phyloP scores from a whole-genome alignment of 2,888 invertebrate genomes.

The Cerastoderma edule region DNA sequence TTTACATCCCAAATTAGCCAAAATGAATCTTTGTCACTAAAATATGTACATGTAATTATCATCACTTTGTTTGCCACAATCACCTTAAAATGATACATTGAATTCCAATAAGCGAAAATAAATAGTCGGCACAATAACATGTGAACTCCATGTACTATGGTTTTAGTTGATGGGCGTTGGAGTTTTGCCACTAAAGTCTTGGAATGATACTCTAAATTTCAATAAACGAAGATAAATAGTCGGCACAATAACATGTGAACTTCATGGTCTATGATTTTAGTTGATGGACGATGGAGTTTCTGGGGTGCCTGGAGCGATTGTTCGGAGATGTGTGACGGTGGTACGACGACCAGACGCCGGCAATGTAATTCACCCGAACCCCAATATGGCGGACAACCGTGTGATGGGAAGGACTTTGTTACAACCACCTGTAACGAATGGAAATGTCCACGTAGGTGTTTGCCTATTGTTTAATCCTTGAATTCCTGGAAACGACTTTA shows the following conservation, averaged over 20 bases:
- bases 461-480: too few species aligned
- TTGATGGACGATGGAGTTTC: constrained; percentile 66
- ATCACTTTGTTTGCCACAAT: too few species aligned
- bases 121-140: too few species aligned
- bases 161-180: too few species aligned
- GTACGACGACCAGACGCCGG: constrained; percentile 52
- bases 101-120: too few species aligned
- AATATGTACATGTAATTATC: too few species aligned
- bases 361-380: constrained; percentile 57
- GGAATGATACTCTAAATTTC: neutral
- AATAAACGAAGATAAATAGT: neutral
- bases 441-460: constrained; percentile 64
- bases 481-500: too few species aligned
- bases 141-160: too few species aligned
- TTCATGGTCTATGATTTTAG: constrained; percentile 57
- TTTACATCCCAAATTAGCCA: too few species aligned
- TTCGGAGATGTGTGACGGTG: constrained; percentile 64
- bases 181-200: too few species aligned
- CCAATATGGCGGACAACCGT: constrained; percentile 61
- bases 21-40: too few species aligned
- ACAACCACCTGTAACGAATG: constrained; percentile 60
- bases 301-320: constrained; percentile 70
- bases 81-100: too few species aligned
- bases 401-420: constrained; percentile 61
- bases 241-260: neutral